Evolutionary conservation across 2,113 vertebrate genomes (phyloP).

Genomic region (Nycticryphes semicollaris): DNA sequence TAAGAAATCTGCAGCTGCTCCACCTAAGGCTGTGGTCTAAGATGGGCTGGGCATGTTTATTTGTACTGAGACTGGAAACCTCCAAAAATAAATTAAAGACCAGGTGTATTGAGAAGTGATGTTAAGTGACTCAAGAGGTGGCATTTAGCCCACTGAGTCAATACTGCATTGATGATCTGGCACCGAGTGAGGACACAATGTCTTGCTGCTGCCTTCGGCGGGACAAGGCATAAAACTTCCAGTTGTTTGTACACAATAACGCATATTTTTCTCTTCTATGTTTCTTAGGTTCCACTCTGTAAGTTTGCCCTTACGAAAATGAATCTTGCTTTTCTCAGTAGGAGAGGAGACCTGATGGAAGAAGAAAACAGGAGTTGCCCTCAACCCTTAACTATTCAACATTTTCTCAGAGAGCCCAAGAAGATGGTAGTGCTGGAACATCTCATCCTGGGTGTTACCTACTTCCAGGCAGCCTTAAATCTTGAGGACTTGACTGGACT

Average conservation of each 20-base stretch:
- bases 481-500: background rate
- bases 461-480: background rate
- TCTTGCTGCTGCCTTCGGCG: background rate
- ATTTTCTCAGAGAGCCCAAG: background rate
- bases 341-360: background rate
- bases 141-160: constrained; percentile 23
- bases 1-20: background rate
- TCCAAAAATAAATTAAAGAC: constrained; percentile 46
- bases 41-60: constrained; percentile 50
- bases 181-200: background rate
- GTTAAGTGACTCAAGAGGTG: constrained; percentile 51
- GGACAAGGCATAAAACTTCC: background rate
- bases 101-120: constrained; percentile 37
- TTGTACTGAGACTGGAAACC: constrained; percentile 45
- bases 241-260: rapidly evolving
- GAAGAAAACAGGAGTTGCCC: background rate
- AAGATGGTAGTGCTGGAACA: background rate
- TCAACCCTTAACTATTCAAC: background rate
- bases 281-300: background rate
- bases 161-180: background rate
- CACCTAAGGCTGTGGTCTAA: constrained; percentile 29
- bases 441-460: background rate
- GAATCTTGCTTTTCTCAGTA: background rate
- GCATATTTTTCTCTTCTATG: background rate
- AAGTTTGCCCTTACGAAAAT: background rate